Evolutionary conservation across 2,113 vertebrate genomes (phyloP), one percentile per base, ranked within the genome.

Genomic region (Lagenorhynchus albirostris): DNA sequence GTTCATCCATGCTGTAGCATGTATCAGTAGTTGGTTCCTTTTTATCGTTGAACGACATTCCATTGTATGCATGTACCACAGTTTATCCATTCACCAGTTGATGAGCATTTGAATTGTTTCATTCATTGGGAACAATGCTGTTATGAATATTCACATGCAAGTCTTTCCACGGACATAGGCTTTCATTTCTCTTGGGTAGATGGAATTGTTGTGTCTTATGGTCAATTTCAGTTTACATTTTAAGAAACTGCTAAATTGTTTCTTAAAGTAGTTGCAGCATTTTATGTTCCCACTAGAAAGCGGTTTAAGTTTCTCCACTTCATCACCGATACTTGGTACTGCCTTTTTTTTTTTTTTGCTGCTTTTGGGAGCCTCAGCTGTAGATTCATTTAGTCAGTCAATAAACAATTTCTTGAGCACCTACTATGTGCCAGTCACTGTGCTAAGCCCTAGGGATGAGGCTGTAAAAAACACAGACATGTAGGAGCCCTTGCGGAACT

Each of bases 131-230:
- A 71, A 88, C 88, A 85, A 41, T 20, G 18, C 53, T 53, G 25
- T 21, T 29, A 2, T 58, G 74, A 92, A 53, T 89, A 89, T 95
- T 76, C 50, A 63, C 5, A 21, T 17, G 0, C 11, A 44, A 58
- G 31, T 62, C 73, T 86, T 62, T 65, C 23, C 53, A 3, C 29
- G 73, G 25, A 77, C 8, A 25, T 21, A 63, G 26, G n/a, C 47
- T 68, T 95, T 95, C 47, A 38, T 93, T 89, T 85, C 71, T 94
- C 55, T 74, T 41, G 41, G 50, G 58, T 36, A 71, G 68, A 68
- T 44, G 33, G 25, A 79, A 65, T 76, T 89, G 38, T 86, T 89
- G 87, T 38, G 18, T 92, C 38, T 81, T 60, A 41, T 12, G 62
- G 38, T 20, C 38, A 36, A 11, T 87, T 81, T 84, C 60, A 58